Evolutionary conservation across 2,888 invertebrate species (phyloP).

Genomic region (Drosophila eohydei): DNA sequence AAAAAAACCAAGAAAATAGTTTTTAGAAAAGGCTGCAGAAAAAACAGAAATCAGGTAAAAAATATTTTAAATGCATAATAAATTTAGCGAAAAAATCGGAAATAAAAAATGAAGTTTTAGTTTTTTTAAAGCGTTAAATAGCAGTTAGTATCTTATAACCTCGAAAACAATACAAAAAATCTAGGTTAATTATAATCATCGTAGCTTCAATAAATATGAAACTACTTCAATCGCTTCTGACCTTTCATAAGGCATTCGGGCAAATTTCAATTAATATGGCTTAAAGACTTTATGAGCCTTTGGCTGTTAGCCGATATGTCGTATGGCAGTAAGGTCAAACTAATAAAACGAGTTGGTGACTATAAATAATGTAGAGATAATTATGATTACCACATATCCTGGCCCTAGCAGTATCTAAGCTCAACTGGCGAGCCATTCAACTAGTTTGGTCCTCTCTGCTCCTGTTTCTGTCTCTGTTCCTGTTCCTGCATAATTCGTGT

Average conservation of each 20-base stretch:
- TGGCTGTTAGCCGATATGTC: not conserved
- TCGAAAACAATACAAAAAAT: not conserved
- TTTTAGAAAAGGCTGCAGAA: not conserved
- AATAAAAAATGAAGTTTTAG: not conserved
- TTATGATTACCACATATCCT: slow-evolving; percentile 1
- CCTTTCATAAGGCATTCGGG: not conserved
- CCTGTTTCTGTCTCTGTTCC: slow-evolving; percentile 23
- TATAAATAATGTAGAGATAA: slow-evolving; percentile 11
- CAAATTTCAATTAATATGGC: not conserved
- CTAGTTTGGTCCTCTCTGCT: slow-evolving; percentile 7
- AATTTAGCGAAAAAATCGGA: slow-evolving; percentile 6
- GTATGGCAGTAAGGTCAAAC: not conserved
- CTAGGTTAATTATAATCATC: too few relatives aligned
- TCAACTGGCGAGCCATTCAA: slow-evolving; percentile 2
- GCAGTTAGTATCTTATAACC: too few relatives aligned
- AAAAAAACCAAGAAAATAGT: slow-evolving; percentile 12
- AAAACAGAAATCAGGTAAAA: slow-evolving; percentile 8
- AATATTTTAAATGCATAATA: slow-evolving; percentile 12
- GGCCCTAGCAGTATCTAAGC: not conserved
- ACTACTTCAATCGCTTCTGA: not conserved
- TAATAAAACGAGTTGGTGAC: not conserved
- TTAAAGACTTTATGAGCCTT: not conserved
- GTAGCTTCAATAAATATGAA: not conserved
- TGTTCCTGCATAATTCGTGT: slow-evolving; percentile 31
- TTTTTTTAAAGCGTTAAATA: too few relatives aligned